Base-by-base conservation (phyloP, 2,113 vertebrate species). In the Canis aureus region DNA sequence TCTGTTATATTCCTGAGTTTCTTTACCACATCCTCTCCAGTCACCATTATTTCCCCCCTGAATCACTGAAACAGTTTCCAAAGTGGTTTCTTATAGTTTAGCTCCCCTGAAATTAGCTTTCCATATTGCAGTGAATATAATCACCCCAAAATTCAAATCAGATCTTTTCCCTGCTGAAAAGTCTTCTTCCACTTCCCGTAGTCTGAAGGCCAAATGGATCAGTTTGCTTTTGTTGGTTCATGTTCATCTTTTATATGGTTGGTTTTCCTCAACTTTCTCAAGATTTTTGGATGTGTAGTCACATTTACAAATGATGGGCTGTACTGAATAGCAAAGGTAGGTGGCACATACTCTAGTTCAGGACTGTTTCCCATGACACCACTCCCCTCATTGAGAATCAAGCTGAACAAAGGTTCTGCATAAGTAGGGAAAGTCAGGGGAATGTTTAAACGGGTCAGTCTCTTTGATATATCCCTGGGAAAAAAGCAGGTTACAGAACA, bases 391-490 rank as follows among this genome's bases (percentile, higher is more conserved):
- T 29, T 62, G 13, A 79, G 97, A 93, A 89, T 69, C 67, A 69
- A 64, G 35, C 38, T 69, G 60, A 93, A 38, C 62, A 71, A 60
- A 90, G n/a, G 13, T 80, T 97, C 89, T 82, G 20, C 29, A 1
- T 85, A 86, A 91, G 82, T 9, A 59, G 85, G 66, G 89, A 66
- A 89, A 96, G 87, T 80, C 38, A 57, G 32, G 82, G 67, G 57
- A 59, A 71, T 91, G n/a, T 96, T 98, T 95, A 94, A 78, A 87
- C 43, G 89, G 57, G 13, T 43, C 51, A 86, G 38, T 64, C 32
- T 86, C 57, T 95, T 97, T 87, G 94, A 97, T 81, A n/a, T 92
- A 35, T 67, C 74, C 92, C 62, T n/a, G 57, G 87, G 88, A 60
- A 92, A 95, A 95, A 86, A 83, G 38, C 20, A 64, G 78, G 16